These are phyloP conservation scores for Lerista edwardsae DNA, from an alignment of 2,797 vertebrate genomes.

Conservation along the genomic window DNA sequence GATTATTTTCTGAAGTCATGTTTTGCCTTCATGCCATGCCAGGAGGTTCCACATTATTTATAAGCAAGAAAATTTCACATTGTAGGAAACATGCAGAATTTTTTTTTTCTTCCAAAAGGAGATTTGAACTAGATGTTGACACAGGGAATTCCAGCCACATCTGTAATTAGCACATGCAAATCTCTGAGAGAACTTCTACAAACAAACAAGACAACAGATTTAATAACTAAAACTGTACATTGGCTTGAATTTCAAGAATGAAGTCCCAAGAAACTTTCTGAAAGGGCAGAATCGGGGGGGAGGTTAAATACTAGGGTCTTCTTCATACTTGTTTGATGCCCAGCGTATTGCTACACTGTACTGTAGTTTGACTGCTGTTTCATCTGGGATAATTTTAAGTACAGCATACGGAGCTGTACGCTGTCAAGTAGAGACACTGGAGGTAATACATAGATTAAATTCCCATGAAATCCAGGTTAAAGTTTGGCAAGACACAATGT, in stretches of 20 bases:
- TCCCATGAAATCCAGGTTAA: neutral
- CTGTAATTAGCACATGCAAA: conserved; percentile 25
- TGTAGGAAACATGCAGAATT: neutral
- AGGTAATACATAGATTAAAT: neutral
- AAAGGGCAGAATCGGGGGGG: neutral
- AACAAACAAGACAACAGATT: conserved; percentile 29
- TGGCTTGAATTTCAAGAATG: neutral
- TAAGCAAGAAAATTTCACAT: neutral
- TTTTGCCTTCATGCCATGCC: neutral
- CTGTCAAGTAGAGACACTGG: neutral
- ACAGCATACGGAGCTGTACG: neutral
- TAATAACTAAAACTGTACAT: conserved; percentile 20
- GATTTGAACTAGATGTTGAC: neutral
- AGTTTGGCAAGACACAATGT: neutral
- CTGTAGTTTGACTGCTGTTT: neutral
- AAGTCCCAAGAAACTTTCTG: neutral
- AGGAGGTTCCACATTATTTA: neutral
- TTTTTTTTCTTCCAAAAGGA: neutral
- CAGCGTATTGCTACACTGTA: neutral
- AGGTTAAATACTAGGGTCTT: neutral
- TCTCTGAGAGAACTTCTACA: conserved; percentile 6
- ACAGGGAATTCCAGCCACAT: conserved; percentile 22
- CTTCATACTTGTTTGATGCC: neutral
- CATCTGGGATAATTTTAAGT: neutral
- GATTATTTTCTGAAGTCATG: neutral